Conservation (phyloP, 2,113 vertebrate genomes). For the Axis porcinus region DNA sequence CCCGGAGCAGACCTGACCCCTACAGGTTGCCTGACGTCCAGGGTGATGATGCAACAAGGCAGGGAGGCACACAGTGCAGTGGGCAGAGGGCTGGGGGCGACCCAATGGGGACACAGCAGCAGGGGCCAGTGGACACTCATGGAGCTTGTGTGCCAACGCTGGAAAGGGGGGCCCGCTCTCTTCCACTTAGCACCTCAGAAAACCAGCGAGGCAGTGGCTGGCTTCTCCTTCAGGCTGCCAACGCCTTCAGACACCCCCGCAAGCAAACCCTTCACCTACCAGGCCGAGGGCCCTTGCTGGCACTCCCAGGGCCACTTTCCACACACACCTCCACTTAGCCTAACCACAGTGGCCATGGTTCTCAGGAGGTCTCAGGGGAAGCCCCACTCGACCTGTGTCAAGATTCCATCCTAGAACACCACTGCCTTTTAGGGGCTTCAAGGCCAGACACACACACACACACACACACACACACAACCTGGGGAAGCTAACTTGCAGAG, state of each 20-base stretch:
- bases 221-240: not conserved
- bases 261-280: not conserved
- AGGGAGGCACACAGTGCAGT: not conserved
- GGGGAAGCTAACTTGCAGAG: not conserved
- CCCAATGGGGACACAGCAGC: rapidly evolving
- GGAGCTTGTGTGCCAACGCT: not conserved
- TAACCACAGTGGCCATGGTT: not conserved
- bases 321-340: not conserved
- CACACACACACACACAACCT: too few relatives aligned
- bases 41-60: not conserved
- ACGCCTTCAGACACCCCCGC: rapidly evolving
- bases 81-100: not conserved
- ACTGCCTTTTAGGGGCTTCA: not conserved
- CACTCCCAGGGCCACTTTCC: not conserved
- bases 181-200: not conserved
- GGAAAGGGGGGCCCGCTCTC: not conserved
- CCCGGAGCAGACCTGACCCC: not conserved
- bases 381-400: not conserved
- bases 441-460: not conserved
- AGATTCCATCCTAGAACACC: not conserved
- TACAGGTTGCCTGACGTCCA: not conserved
- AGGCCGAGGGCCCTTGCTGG: not conserved
- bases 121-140: rapidly evolving
- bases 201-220: not conserved
- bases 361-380: not conserved